Percentiles rank a stretch among this genome's conserved stretches.
phyloP scores from a whole-genome alignment of 2,888 invertebrate species.

The Dryobotodes eremita region DNA sequence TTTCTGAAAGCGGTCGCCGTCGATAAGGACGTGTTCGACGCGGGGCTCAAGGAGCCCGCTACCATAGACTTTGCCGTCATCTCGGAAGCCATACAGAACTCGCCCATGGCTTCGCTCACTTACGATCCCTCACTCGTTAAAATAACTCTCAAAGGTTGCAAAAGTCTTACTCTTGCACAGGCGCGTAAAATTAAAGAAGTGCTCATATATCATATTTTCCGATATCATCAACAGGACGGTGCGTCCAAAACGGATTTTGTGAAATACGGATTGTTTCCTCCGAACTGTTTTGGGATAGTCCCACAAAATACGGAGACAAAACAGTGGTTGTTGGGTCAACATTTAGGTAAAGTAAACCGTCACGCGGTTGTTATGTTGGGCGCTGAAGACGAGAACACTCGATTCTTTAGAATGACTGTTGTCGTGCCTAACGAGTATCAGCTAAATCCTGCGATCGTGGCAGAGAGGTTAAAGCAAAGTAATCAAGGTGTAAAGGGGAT shows the following conservation, averaged over 20 bases:
- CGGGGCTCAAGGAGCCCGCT: slow-evolving; percentile 77
- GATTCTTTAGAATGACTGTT: slow-evolving; percentile 76
- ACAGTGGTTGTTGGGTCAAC: slow-evolving; percentile 78
- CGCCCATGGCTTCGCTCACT: slow-evolving; percentile 78
- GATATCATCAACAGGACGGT: slow-evolving; percentile 77
- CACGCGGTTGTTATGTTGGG: slow-evolving; percentile 75
- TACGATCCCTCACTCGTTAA: slow-evolving; percentile 76
- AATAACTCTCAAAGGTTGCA: slow-evolving; percentile 79
- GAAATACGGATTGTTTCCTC: slow-evolving; percentile 81
- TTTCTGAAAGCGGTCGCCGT: slow-evolving; percentile 84
- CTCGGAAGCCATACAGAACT: slow-evolving; percentile 69
- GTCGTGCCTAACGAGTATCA: slow-evolving; percentile 64
- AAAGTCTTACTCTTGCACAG: slow-evolving; percentile 71
- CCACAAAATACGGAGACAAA: slow-evolving; percentile 82
- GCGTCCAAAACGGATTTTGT: slow-evolving; percentile 79
- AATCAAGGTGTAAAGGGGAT: slow-evolving; percentile 82
- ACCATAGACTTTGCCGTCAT: slow-evolving; percentile 65
- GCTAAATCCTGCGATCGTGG: slow-evolving; percentile 59
- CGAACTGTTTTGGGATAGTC: slow-evolving; percentile 80
- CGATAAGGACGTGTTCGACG: slow-evolving; percentile 84
- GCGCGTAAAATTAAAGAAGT: slow-evolving; percentile 84
- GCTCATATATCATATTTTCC: slow-evolving; percentile 80
- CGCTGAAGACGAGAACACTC: slow-evolving; percentile 72
- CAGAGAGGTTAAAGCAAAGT: slow-evolving; percentile 77
- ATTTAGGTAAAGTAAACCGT: slow-evolving; percentile 78